Base-by-base conservation (phyloP, 2,888 invertebrate species). In the Chymomyza amoena region DNA sequence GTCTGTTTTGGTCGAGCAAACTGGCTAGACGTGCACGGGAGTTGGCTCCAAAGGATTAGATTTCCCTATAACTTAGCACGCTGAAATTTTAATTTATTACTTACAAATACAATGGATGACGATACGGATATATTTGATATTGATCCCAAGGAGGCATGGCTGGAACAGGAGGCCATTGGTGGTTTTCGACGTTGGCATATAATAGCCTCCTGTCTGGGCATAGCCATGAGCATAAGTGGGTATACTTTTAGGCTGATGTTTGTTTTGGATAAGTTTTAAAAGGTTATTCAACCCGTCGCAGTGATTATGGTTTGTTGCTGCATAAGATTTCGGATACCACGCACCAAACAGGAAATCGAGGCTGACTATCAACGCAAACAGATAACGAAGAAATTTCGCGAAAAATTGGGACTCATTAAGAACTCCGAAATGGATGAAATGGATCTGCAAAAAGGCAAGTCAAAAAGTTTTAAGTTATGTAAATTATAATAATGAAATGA, bases 321-420 rank as follows among this genome's bases (percentile, higher is more conserved):
- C 89, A 94, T 97, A 86, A 95, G 96, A 78, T 96, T 97, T 91
- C 95, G 98, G 51, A 96, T 98, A 79, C 98, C 98, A 1, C 93
- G 98, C 66, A 98, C 98, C 0, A 98, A 98, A 90, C 97, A 98
- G 91, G 97, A 98, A 92, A 98, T 98, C 75, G 97, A 98, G 90
- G 97, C 97, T 0, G 97, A 98, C 91, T 97, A 96, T 91, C 95
- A 96, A 83, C 93, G 98, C 20, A 95, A 96, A 85, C 95, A 95
- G 91, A 94, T 98, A 61, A 95, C 97, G 0, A 94, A 94, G 80
- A 96, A 96, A 90, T 98, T 98, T 91, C 94, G 96, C 10, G 95
- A 96, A 81, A 94, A 97, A 88, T 92, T 98, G 61, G 94, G 95
- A 87, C 94, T 95, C 79, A 96, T 98, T 80, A 95, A 95, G 87